Conservation (phyloP, 2,888 invertebrate species). For the Melieria omissa region DNA sequence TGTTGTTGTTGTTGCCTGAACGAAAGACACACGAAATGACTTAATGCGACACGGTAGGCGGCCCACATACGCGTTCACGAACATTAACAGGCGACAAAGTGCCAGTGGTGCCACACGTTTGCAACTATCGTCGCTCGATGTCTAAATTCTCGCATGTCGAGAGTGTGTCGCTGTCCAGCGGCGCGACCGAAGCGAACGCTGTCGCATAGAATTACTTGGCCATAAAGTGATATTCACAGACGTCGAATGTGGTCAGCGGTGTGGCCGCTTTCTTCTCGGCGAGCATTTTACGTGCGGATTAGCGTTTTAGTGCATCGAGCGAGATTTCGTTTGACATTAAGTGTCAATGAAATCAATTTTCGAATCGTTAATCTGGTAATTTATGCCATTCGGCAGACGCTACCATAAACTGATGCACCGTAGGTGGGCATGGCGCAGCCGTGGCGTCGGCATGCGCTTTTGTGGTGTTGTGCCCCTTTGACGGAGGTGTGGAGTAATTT, state of each 20-base stretch:
- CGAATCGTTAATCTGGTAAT: slow-evolving; percentile 61
- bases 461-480: no score
- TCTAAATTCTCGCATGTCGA: not conserved
- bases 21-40: slow-evolving; percentile 41
- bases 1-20: not conserved
- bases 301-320: slow-evolving; percentile 22
- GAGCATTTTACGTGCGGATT: slow-evolving; percentile 9
- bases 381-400: slow-evolving; percentile 48
- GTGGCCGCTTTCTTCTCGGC: not conserved
- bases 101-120: not conserved
- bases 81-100: slow-evolving; percentile 4
- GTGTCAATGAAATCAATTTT: slow-evolving; percentile 62
- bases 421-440: not conserved
- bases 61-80: not conserved
- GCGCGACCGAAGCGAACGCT: slow-evolving; percentile 8
- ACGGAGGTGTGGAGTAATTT: no score
- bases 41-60: slow-evolving; percentile 40
- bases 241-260: not conserved
- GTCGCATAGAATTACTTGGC: slow-evolving; percentile 31
- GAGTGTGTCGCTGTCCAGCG: slow-evolving; percentile 3
- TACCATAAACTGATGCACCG: slow-evolving; percentile 8
- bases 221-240: slow-evolving; percentile 28
- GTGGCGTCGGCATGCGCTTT: no score
- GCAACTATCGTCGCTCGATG: not conserved
- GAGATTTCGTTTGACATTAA: slow-evolving; percentile 56